Evolutionary conservation across 1,140 invertebrate species (phyloP).

Genomic region (Cyrtorhinus lividipennis): DNA sequence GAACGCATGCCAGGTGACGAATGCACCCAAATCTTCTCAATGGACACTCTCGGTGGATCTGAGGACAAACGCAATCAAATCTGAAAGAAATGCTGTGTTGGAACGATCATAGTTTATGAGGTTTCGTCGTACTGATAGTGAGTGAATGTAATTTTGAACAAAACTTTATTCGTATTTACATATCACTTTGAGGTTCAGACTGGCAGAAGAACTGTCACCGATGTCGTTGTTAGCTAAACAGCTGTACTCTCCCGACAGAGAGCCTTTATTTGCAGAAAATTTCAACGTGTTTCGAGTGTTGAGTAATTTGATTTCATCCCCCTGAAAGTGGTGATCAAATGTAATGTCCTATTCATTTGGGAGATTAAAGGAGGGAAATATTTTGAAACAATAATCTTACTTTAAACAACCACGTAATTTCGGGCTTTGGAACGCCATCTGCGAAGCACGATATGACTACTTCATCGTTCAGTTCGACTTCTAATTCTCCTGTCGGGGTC

Average conservation of each 20-base stretch:
- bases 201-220: constrained; percentile 47
- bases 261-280: constrained; percentile 48
- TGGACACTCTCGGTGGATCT: constrained; percentile 56
- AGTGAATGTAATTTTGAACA: too few relatives aligned
- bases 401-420: constrained; percentile 52
- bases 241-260: constrained; percentile 50
- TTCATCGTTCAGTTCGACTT: constrained; percentile 51
- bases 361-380: too few relatives aligned
- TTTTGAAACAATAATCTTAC: too few relatives aligned
- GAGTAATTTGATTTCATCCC: constrained; percentile 42
- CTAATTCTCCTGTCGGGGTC: constrained; percentile 48
- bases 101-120: too few relatives aligned
- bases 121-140: too few relatives aligned
- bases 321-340: constrained; percentile 31
- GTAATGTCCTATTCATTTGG: too few relatives aligned
- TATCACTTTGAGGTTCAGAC: constrained; percentile 40
- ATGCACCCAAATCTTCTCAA: constrained; percentile 48
- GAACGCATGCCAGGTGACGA: constrained; percentile 48
- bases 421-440: constrained; percentile 47
- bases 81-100: too few relatives aligned
- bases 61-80: too few relatives aligned
- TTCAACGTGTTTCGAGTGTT: constrained; percentile 44
- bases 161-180: too few relatives aligned
- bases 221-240: constrained; percentile 57
- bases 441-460: constrained; percentile 52